Evolutionary conservation across 2,113 vertebrate species (phyloP).

Genomic region (Buteo buteo): DNA sequence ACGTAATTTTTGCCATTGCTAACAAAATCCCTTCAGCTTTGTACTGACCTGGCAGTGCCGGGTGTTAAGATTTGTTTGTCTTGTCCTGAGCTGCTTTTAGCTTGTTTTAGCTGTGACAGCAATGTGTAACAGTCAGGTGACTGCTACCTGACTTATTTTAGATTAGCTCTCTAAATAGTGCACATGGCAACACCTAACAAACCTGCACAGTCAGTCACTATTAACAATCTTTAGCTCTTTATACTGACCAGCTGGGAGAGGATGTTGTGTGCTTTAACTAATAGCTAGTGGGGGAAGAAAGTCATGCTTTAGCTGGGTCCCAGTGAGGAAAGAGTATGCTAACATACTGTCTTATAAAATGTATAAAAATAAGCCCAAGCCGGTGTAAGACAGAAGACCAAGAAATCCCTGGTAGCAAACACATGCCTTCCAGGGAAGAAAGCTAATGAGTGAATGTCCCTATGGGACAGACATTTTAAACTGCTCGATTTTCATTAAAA

Average conservation of each 20-base stretch:
- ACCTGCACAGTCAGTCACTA: too few species aligned
- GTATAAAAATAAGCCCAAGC: background rate
- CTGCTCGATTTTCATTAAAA: background rate
- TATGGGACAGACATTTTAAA: background rate
- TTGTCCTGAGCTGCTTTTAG: background rate
- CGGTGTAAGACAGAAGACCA: background rate
- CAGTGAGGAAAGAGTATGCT: background rate
- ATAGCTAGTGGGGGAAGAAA: background rate
- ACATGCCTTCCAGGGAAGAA: background rate
- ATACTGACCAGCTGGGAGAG: too few species aligned
- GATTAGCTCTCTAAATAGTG: background rate
- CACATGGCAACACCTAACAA: background rate
- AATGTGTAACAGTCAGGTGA: fast-evolving
- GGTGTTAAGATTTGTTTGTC: background rate
- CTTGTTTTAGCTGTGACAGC: background rate
- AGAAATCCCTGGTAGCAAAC: background rate
- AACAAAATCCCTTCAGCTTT: background rate
- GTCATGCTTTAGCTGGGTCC: fast-evolving
- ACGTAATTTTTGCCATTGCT: fast-evolving
- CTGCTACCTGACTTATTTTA: background rate
- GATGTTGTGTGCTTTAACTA: too few species aligned
- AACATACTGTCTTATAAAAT: background rate
- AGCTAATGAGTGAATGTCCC: background rate
- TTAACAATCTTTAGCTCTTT: background rate
- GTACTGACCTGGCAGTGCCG: background rate